These are phyloP conservation scores for Timema podura DNA, from an alignment of 2,888 invertebrate genomes.

Conservation along the genomic window DNA sequence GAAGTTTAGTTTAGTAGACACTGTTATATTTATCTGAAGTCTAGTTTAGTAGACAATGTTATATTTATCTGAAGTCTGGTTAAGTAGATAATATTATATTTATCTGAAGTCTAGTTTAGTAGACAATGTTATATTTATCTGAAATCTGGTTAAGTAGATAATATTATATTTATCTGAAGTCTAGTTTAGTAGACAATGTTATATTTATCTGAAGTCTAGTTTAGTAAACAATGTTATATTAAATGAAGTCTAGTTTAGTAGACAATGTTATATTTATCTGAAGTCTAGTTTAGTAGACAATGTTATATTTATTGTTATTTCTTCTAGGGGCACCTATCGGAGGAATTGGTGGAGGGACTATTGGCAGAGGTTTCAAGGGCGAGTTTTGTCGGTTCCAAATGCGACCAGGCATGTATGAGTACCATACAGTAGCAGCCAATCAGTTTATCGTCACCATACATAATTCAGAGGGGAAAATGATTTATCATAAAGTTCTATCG, in stretches of 20 bases:
- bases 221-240: slow-evolving; percentile 18
- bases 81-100: slow-evolving; percentile 9
- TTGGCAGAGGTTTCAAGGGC: slow-evolving; percentile 87
- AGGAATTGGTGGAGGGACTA: slow-evolving; percentile 76
- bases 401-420: slow-evolving; percentile 84
- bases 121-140: slow-evolving; percentile 3
- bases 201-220: slow-evolving; percentile 28
- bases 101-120: slow-evolving; percentile 25
- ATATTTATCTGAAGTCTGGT: slow-evolving; percentile 21
- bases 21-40: slow-evolving; percentile 12
- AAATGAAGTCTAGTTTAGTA: slow-evolving; percentile 26
- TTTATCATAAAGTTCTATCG: slow-evolving; percentile 76
- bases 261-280: neutral
- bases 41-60: slow-evolving; percentile 22
- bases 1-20: slow-evolving; percentile 24
- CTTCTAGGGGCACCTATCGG: slow-evolving; percentile 74
- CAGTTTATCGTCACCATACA: slow-evolving; percentile 88
- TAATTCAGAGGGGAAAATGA: slow-evolving; percentile 60
- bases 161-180: neutral
- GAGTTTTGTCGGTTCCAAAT: slow-evolving; percentile 91
- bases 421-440: slow-evolving; percentile 75
- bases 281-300: slow-evolving; percentile 24
- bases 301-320: slow-evolving; percentile 1
- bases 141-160: slow-evolving; percentile 24
- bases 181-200: slow-evolving; percentile 4